Evolutionary conservation across 2,113 vertebrate species (phyloP).

Genomic region (Okapia johnstoni): DNA sequence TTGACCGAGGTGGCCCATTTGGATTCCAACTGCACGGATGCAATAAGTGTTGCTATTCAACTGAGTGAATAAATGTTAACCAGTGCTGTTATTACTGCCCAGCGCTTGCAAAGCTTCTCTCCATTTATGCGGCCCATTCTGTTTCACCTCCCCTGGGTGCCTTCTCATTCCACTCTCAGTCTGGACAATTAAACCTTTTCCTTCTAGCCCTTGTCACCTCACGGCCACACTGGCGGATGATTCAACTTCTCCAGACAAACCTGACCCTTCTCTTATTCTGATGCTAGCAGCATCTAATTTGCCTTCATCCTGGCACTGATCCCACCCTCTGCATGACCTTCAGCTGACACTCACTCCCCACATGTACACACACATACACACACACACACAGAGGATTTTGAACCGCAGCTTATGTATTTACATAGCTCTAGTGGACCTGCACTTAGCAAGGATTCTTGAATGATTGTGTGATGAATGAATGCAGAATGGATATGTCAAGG

Average conservation of each 20-base stretch:
- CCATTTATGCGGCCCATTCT: not conserved
- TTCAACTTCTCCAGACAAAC: not conserved
- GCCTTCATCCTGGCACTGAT: not conserved
- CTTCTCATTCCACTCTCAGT: not conserved
- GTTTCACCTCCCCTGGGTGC: not conserved
- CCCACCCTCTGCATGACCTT: not conserved
- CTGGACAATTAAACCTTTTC: not conserved
- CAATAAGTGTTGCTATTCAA: not conserved
- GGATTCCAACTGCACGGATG: no score
- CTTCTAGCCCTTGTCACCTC: no score
- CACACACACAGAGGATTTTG: rapidly evolving
- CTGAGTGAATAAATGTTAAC: not conserved
- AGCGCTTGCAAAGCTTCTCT: not conserved
- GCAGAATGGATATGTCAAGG: not conserved
- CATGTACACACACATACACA: no score
- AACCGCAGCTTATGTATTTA: not conserved
- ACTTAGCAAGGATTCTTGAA: not conserved
- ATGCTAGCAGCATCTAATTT: rapidly evolving
- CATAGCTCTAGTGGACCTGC: not conserved
- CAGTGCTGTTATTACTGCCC: rapidly evolving
- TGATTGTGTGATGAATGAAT: not conserved
- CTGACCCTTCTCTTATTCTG: not conserved
- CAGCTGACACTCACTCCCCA: not conserved
- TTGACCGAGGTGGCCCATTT: no score
- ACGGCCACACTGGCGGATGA: not conserved